Percentiles rank a stretch among this genome's conserved stretches.
phyloP scores from a whole-genome alignment of 2,113 vertebrate species.

The Toxotes chatareus region DNA sequence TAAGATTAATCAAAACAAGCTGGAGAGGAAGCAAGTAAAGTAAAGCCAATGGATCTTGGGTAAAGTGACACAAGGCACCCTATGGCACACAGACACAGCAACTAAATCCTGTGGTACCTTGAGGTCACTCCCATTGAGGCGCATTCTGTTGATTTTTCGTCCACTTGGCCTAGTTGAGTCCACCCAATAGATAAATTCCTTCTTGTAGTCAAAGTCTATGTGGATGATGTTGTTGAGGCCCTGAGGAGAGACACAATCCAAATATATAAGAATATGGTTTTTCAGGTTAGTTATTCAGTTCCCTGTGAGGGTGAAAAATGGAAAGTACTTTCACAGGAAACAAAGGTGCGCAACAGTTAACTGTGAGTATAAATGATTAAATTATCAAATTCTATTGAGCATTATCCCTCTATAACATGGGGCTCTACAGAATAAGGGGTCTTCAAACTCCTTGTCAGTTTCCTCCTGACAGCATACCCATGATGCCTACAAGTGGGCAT shows the following conservation, averaged over 20 bases:
- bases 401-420: neutral
- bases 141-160: constrained; percentile 96
- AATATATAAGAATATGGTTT: neutral
- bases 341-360: neutral
- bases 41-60: constrained; percentile 1
- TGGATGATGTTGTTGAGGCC: constrained; percentile 97
- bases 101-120: constrained; percentile 85
- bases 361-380: neutral
- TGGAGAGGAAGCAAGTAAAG: neutral
- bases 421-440: neutral
- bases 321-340: neutral
- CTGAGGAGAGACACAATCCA: constrained; percentile 73
- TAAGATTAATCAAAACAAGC: neutral
- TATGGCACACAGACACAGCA: constrained; percentile 5
- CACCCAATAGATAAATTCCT: constrained; percentile 98
- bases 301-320: neutral
- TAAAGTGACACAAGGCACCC: constrained; percentile 1
- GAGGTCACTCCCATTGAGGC: constrained; percentile 94
- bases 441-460: neutral
- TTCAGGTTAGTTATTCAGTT: neutral
- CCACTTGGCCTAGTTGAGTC: constrained; percentile 97
- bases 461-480: neutral
- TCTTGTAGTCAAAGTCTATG: constrained; percentile 98
- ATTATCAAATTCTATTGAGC: neutral
- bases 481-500: neutral